Conservation (phyloP, 2,113 vertebrate species). For the Leptobrachium leishanense region DNA sequence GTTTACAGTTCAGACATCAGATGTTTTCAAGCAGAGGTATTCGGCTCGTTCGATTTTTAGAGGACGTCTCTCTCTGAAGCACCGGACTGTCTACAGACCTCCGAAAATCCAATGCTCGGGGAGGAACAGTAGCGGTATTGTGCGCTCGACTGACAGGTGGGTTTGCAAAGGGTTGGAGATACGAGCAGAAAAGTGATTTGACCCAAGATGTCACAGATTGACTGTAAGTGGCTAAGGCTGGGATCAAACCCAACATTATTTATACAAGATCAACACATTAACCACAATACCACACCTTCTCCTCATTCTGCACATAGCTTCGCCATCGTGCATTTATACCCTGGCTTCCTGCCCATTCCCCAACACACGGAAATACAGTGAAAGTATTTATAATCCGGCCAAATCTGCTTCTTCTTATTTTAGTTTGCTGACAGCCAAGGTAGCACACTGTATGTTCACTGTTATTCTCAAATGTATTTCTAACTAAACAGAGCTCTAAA, state of each 20-base stretch:
- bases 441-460: slow-evolving; percentile 27
- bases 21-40: background rate
- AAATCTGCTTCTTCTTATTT: slow-evolving; percentile 32
- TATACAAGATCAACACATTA: slow-evolving; percentile 44
- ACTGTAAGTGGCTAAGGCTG: slow-evolving; percentile 31
- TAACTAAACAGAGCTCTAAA: background rate
- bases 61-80: slow-evolving; percentile 14
- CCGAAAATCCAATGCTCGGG: background rate
- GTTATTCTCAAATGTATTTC: slow-evolving; percentile 8
- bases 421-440: slow-evolving; percentile 19
- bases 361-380: slow-evolving; percentile 24
- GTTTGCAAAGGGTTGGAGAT: background rate
- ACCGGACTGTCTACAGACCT: slow-evolving; percentile 2
- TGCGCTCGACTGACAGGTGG: slow-evolving; percentile 26
- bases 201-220: slow-evolving; percentile 37
- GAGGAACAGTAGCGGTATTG: slow-evolving; percentile 11
- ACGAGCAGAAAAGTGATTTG: slow-evolving; percentile 22
- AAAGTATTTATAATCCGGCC: slow-evolving; percentile 21
- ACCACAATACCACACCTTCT: slow-evolving; percentile 43
- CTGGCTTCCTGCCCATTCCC: slow-evolving; percentile 27
- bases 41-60: background rate
- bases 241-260: slow-evolving; percentile 37
- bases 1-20: slow-evolving; percentile 16
- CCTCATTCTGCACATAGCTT: slow-evolving; percentile 18
- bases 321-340: slow-evolving; percentile 9